Base-by-base conservation (phyloP, 2,888 invertebrate species). In the Sceliomorpha sp. region DNA sequence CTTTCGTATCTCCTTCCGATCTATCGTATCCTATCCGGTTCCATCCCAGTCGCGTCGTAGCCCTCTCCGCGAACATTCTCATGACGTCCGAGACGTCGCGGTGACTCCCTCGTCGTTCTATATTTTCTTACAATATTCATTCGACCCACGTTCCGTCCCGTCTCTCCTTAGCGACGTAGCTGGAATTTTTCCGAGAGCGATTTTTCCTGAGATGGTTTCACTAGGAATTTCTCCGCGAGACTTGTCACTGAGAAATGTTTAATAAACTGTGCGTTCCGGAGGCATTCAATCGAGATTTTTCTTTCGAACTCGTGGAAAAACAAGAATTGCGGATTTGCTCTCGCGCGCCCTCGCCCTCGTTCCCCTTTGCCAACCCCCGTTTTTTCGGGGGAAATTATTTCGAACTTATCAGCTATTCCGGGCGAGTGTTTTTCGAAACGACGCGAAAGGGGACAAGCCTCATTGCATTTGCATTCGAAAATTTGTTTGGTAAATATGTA, bases 61-160 rank as follows among this genome's bases (percentile, higher is more conserved):
- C 40, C 5, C 14, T 13, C 27, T 10, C 24, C 40, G 9, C 17
- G 37, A 42, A 13, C 42, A 27, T 42, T 42, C 42, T 27, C 27
- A 7, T 27, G 20, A 10, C 17, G 17, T 20, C 5, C 20, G 20
- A 2, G 20, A 4, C 20, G 17, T 39, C 24, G 1, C 39, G 9
- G 17, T 20, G 20, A 4, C 20, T 12, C 9, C 5, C 10, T 32
- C 29, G 32, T 37, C 50, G 20, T 48, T 45, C 55, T 64, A 59
- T 55, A 70, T 70, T 64, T 64, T 56, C 70, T 70, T 70, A 64
- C 64, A 56, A 70, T 70, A 70, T 70, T 70, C 70, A 70, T 64
- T 70, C 70, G 55, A 50, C 50, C 70, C 64, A 70, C 70, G 70
- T 70, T 60, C 50, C 44, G 12, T 39, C 39, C 50, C 32, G 59